Conservation (phyloP, 2,797 vertebrate species). For the Sus cebifrons region DNA sequence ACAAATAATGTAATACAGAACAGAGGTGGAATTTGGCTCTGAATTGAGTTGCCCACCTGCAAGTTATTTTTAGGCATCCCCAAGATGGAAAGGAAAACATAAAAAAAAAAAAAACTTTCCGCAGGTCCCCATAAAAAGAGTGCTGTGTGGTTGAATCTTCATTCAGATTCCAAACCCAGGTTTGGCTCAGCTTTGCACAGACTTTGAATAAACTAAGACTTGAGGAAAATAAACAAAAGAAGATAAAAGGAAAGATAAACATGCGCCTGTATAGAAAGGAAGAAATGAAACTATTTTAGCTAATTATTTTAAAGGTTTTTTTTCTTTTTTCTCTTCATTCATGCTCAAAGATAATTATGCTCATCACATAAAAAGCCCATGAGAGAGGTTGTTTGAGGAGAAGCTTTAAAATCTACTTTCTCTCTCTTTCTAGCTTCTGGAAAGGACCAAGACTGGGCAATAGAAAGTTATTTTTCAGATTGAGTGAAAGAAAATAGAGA, state of each 20-base stretch:
- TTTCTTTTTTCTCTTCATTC: not conserved
- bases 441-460: not conserved
- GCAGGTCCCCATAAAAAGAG: slow-evolving; percentile 59
- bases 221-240: slow-evolving; percentile 66
- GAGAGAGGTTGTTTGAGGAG: not conserved
- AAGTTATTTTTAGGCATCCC: slow-evolving; percentile 82
- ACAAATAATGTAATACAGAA: slow-evolving; percentile 64
- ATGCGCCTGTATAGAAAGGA: not conserved
- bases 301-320: slow-evolving; percentile 42
- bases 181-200: not conserved
- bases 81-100: slow-evolving; percentile 74
- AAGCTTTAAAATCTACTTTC: slow-evolving; percentile 1
- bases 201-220: slow-evolving; percentile 63
- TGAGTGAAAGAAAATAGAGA: not conserved
- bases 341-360: accelerated
- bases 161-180: slow-evolving; percentile 31
- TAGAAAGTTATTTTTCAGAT: not conserved
- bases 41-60: slow-evolving; percentile 65
- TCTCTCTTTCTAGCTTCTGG: not conserved
- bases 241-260: slow-evolving; percentile 37
- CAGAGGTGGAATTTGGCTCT: slow-evolving; percentile 65
- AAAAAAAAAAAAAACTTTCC: slow-evolving; percentile 10
- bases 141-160: slow-evolving; percentile 72
- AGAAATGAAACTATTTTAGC: slow-evolving; percentile 34
- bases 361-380: not conserved